Evolutionary conservation across 2,888 invertebrate genomes (phyloP).

Genomic region (Rhagophthalmus giganteus): DNA sequence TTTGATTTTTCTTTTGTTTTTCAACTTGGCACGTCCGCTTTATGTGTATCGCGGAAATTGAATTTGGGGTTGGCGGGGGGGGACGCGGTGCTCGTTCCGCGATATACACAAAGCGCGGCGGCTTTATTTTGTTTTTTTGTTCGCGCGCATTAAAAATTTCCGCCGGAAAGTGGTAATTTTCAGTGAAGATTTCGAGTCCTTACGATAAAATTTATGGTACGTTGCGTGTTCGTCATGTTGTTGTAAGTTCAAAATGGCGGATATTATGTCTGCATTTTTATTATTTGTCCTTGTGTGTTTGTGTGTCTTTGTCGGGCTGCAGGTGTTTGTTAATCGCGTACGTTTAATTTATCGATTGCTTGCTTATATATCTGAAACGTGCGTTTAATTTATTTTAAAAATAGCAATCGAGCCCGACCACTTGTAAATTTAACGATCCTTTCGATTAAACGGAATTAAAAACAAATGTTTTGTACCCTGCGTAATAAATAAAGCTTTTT

Average conservation of each 20-base stretch:
- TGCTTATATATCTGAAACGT: not conserved
- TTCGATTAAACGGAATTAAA: too few species aligned
- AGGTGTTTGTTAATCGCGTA: constrained; percentile 20
- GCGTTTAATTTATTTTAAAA: not conserved
- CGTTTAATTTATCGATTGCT: not conserved
- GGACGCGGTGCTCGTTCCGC: too few species aligned
- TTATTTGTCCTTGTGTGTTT: constrained; percentile 21
- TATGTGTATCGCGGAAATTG: not conserved
- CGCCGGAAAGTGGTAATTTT: constrained; percentile 14
- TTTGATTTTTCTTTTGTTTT: constrained; percentile 55
- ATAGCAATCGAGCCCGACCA: too few species aligned
- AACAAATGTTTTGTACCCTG: too few species aligned
- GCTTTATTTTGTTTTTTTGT: constrained; percentile 5
- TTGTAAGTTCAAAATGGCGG: constrained; percentile 30
- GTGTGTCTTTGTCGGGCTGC: constrained; percentile 19
- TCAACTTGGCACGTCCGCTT: not conserved
- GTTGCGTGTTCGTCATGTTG: constrained; percentile 30
- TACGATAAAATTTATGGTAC: constrained; percentile 25
- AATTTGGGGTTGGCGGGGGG: too few species aligned
- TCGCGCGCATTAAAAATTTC: too few species aligned
- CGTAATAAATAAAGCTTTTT: too few species aligned
- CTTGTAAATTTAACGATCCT: too few species aligned
- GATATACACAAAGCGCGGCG: not conserved
- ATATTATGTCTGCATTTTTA: constrained; percentile 22
- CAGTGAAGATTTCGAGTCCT: constrained; percentile 15